A percentile compares a stretch with the other conserved stretches of the same genome.
Evolutionary conservation across 2,797 vertebrate species (phyloP).

Genomic region (Morus bassanus): DNA sequence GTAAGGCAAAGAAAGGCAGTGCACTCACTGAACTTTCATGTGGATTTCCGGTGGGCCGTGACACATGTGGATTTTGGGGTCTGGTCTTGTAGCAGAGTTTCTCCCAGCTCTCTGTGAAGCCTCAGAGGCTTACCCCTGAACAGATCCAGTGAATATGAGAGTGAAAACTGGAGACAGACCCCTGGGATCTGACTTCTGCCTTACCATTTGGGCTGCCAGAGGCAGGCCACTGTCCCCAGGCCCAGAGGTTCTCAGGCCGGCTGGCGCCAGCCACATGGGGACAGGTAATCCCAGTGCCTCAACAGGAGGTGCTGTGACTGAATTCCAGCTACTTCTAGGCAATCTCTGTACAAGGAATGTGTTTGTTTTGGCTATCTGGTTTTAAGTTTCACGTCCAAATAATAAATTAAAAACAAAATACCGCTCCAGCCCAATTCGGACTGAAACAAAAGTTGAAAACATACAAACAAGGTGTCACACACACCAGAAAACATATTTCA

Average conservation of each 20-base stretch:
- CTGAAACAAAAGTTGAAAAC: neutral
- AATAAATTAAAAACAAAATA: neutral
- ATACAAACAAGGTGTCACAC: neutral
- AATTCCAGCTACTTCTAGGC: neutral
- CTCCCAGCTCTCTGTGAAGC: neutral
- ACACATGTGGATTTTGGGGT: neutral
- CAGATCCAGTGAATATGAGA: neutral
- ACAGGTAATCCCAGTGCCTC: neutral
- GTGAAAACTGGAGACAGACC: neutral
- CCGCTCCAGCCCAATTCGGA: neutral
- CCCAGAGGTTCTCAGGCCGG: neutral
- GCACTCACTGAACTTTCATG: neutral
- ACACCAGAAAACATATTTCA: neutral
- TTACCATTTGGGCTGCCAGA: neutral
- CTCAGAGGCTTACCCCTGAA: neutral
- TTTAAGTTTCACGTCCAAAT: neutral
- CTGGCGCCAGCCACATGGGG: neutral
- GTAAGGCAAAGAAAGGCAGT: neutral
- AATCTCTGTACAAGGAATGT: neutral
- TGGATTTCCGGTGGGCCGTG: neutral
- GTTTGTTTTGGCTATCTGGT: neutral
- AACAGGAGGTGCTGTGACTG: accelerated
- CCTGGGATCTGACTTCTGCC: neutral
- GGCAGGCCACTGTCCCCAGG: neutral
- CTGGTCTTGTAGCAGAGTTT: neutral